These are phyloP conservation scores for Pedetes capensis DNA, from an alignment of 2,113 vertebrate genomes.

Conservation along the genomic window DNA sequence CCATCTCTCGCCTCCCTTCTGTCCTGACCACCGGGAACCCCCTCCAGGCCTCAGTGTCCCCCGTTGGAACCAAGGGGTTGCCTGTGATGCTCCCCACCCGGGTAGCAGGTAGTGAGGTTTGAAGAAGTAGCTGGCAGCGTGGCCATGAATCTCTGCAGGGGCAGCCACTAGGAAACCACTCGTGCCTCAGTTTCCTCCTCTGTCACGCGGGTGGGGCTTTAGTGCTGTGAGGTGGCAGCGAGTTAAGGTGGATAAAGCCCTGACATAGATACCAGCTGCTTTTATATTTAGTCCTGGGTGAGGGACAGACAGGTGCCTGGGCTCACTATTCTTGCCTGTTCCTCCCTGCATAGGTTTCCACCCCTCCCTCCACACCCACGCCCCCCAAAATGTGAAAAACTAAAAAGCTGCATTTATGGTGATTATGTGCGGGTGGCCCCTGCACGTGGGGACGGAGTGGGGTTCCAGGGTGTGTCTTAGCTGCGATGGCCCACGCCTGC, in stretches of 20 bases:
- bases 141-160: not conserved
- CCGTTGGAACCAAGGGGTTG: not conserved
- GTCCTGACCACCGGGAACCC: not conserved
- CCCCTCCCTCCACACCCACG: not conserved
- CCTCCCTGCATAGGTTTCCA: not conserved
- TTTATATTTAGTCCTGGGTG: not conserved
- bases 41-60: not conserved
- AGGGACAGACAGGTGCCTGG: accelerated
- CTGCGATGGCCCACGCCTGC: too few relatives aligned
- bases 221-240: not conserved
- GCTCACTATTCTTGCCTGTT: not conserved
- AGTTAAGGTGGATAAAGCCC: not conserved
- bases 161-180: too few relatives aligned
- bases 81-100: not conserved
- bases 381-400: not conserved
- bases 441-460: not conserved
- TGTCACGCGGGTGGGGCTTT: not conserved
- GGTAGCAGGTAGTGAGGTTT: not conserved
- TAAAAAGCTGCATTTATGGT: not conserved
- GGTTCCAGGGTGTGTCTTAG: not conserved
- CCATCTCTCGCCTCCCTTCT: not conserved
- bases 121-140: not conserved
- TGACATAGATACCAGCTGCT: not conserved
- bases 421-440: not conserved
- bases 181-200: not conserved